phyloP scores from a whole-genome alignment of 2,888 invertebrate species.

The Harpalus rubripes region DNA sequence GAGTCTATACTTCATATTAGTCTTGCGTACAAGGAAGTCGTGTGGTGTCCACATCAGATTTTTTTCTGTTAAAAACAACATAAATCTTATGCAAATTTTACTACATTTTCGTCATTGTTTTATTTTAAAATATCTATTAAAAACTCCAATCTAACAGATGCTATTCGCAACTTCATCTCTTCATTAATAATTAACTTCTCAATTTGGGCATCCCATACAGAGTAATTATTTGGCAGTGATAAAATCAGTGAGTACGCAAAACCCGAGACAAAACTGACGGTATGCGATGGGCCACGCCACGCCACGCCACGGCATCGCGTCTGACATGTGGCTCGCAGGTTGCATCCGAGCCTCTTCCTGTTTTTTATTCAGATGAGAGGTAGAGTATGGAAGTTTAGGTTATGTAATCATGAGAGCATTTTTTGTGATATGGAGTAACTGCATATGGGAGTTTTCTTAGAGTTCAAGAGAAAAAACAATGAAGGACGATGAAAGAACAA shows the following conservation, averaged over 20 bases:
- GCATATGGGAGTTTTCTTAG: not conserved
- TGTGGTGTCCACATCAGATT: too few relatives aligned
- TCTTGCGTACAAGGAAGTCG: too few relatives aligned
- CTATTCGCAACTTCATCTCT: not conserved
- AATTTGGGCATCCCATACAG: not conserved
- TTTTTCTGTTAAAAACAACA: too few relatives aligned
- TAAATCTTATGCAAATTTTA: too few relatives aligned
- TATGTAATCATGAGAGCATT: constrained; percentile 14
- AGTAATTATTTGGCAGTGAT: constrained; percentile 31
- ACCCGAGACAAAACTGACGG: not conserved
- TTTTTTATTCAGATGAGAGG: constrained; percentile 37
- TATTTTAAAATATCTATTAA: too few relatives aligned
- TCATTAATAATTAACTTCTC: not conserved
- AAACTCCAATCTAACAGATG: not conserved
- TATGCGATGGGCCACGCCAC: not conserved
- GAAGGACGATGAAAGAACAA: too few relatives aligned
- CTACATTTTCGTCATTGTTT: too few relatives aligned
- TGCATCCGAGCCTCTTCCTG: constrained; percentile 57
- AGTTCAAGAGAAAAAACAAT: not conserved
- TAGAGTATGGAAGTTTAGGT: not conserved
- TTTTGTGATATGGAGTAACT: not conserved
- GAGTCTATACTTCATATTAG: too few relatives aligned
- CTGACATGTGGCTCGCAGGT: constrained; percentile 56
- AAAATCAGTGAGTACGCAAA: constrained; percentile 29
- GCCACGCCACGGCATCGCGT: not conserved